Percentiles rank a stretch among this genome's conserved stretches.
phyloP scores from a whole-genome alignment of 1,140 invertebrate species.

The Manduca sexta region DNA sequence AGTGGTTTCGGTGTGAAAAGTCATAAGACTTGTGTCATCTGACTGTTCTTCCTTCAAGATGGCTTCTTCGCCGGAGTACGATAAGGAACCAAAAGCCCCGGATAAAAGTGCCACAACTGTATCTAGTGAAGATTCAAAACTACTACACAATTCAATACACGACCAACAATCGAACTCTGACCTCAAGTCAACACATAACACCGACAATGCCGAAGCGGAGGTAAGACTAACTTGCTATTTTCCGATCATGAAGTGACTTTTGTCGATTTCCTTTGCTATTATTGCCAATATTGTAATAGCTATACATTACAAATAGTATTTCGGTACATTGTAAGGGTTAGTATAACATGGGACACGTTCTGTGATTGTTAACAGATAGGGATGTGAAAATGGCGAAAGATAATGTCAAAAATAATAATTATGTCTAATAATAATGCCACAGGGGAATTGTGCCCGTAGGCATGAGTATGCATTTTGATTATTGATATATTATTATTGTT shows the following conservation, averaged over 20 bases:
- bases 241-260: slow-evolving; percentile 3
- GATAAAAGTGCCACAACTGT: slow-evolving; percentile 75
- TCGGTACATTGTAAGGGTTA: background rate
- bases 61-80: slow-evolving; percentile 81
- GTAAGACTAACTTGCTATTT: slow-evolving; percentile 54
- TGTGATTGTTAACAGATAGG: slow-evolving; percentile 5
- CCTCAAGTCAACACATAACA: slow-evolving; percentile 36
- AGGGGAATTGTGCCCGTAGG: background rate
- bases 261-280: too few species aligned
- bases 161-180: slow-evolving; percentile 55
- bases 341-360: background rate
- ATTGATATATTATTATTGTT: too few species aligned
- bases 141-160: slow-evolving; percentile 44
- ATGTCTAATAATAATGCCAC: slow-evolving; percentile 1
- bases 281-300: background rate
- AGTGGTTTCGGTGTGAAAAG: slow-evolving; percentile 61
- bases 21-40: slow-evolving; percentile 74
- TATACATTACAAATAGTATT: background rate
- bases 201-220: slow-evolving; percentile 44
- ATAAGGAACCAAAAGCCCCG: slow-evolving; percentile 79
- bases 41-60: slow-evolving; percentile 76
- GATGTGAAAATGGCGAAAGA: slow-evolving; percentile 52
- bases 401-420: slow-evolving; percentile 43
- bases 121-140: slow-evolving; percentile 54
- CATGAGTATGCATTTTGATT: slow-evolving; percentile 21